A percentile compares a stretch with the other conserved stretches of the same genome.
Conservation (phyloP, 1,140 invertebrate genomes). For the Calliopsis andreniformis region DNA sequence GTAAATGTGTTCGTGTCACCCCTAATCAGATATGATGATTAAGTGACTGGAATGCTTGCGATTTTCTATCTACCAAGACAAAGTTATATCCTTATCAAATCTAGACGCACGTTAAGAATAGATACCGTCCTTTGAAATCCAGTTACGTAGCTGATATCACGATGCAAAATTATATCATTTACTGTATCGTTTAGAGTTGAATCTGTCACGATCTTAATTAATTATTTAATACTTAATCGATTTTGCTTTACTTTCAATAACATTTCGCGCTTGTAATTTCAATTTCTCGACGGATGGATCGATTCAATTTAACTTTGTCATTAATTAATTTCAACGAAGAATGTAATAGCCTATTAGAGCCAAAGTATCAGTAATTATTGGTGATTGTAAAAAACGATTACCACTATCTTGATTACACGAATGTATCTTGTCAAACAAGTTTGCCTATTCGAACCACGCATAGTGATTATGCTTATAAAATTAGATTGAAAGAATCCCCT, state of each 20-base stretch:
- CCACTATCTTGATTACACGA: background rate
- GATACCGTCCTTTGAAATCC: background rate
- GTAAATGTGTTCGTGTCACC: background rate
- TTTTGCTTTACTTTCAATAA: background rate
- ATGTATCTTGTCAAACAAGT: constrained; percentile 17
- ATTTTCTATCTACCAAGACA: constrained; percentile 29
- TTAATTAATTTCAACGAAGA: background rate
- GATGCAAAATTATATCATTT: background rate
- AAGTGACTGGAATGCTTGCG: background rate
- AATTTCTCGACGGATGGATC: background rate
- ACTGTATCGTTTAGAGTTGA: too few relatives aligned
- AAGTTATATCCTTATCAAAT: constrained; percentile 29
- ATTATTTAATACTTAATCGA: background rate
- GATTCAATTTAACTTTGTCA: too few relatives aligned
- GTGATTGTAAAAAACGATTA: background rate
- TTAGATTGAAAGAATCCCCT: too few relatives aligned
- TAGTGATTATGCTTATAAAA: too few relatives aligned
- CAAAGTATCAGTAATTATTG: background rate
- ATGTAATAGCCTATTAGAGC: background rate
- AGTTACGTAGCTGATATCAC: background rate
- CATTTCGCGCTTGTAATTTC: background rate
- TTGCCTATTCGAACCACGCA: background rate
- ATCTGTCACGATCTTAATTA: background rate
- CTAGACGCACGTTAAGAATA: background rate
- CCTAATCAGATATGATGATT: constrained; percentile 29